phyloP scores from a whole-genome alignment of 2,888 invertebrate genomes.

The Hydroisotoma schaefferi region DNA sequence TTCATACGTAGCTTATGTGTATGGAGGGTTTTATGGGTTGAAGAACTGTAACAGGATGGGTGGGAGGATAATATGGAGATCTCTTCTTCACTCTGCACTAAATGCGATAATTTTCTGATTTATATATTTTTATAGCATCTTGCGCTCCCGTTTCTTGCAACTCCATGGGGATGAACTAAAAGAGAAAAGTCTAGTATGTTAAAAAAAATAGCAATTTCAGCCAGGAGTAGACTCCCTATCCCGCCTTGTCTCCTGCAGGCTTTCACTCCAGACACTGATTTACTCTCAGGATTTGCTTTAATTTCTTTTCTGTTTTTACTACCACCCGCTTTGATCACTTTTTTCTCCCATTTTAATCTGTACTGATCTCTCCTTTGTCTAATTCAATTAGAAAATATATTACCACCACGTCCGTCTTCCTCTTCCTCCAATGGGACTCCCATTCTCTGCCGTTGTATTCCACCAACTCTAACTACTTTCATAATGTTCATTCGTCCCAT shows the following conservation, averaged over 20 bases:
- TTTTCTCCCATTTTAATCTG: conserved; percentile 49
- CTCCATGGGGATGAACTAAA: conserved; percentile 9
- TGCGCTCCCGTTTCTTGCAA: conserved; percentile 8
- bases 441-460: background rate
- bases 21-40: too few species aligned
- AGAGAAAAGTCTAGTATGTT: background rate
- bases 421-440: conserved; percentile 5
- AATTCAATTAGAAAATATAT: conserved; percentile 48
- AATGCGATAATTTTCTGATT: conserved; percentile 44
- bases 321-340: conserved; percentile 49
- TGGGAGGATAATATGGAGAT: background rate
- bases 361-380: conserved; percentile 48
- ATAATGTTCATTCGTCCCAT: conserved; percentile 1
- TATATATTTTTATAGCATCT: conserved; percentile 37
- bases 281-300: conserved; percentile 49
- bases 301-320: conserved; percentile 49
- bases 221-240: conserved; percentile 15
- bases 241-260: conserved; percentile 34
- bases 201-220: conserved; percentile 16
- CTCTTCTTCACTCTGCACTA: conserved; percentile 22
- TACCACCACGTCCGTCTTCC: conserved; percentile 20
- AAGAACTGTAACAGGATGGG: too few species aligned
- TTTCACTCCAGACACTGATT: conserved; percentile 48
- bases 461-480: background rate
- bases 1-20: too few species aligned